A percentile compares a stretch with the other conserved stretches of the same genome.
Conservation (phyloP, 2,888 invertebrate species). For the Monoplex corrugatus region DNA sequence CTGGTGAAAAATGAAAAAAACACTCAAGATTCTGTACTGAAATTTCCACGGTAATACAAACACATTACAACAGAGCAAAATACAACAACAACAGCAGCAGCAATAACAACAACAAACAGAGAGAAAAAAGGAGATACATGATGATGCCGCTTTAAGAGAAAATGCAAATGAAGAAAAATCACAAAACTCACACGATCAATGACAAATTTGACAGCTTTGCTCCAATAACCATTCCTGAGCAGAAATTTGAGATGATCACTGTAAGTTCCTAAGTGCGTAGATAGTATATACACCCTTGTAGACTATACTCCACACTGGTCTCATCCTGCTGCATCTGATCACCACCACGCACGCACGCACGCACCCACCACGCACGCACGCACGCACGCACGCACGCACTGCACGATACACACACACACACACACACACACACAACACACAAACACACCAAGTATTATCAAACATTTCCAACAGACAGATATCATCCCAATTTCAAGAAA, state of each 20-base stretch:
- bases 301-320: constrained; percentile 69
- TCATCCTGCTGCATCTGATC: constrained; percentile 73
- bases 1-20: too few relatives aligned
- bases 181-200: constrained; percentile 54
- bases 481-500: too few relatives aligned
- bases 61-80: background rate
- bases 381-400: background rate
- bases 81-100: background rate
- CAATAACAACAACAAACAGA: too few relatives aligned
- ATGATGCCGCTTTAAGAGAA: too few relatives aligned
- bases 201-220: constrained; percentile 84
- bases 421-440: constrained; percentile 4
- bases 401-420: background rate
- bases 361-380: background rate
- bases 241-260: constrained; percentile 89
- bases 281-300: constrained; percentile 90
- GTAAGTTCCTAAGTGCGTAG: constrained; percentile 90
- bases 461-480: too few relatives aligned
- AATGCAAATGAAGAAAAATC: background rate
- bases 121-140: too few relatives aligned
- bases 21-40: too few relatives aligned
- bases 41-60: too few relatives aligned
- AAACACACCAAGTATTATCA: background rate
- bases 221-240: constrained; percentile 87
- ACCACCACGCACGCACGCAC: constrained; percentile 38